phyloP scores from a whole-genome alignment of 2,113 vertebrate species.

The Platichthys stellatus region DNA sequence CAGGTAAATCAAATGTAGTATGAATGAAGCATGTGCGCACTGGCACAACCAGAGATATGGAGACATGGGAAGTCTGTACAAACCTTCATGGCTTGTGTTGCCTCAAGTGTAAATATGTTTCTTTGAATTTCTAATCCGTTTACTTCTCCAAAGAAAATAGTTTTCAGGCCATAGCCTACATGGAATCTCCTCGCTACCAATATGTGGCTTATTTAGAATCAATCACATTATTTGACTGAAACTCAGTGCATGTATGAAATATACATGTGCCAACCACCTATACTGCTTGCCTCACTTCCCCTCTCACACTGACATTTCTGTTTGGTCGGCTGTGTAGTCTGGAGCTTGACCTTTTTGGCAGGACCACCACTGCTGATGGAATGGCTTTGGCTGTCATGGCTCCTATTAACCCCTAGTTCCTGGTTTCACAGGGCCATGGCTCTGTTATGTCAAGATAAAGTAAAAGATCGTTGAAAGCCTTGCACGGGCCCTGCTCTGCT shows the following conservation, averaged over 20 bases:
- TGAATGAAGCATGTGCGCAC: too few species aligned
- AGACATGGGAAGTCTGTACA: background rate
- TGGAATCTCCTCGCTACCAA: background rate
- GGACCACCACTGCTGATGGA: slow-evolving; percentile 59
- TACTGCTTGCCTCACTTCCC: background rate
- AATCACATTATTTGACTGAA: slow-evolving; percentile 20
- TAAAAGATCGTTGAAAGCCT: slow-evolving; percentile 56
- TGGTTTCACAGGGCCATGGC: slow-evolving; percentile 50
- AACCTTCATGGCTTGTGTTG: background rate
- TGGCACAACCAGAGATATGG: background rate
- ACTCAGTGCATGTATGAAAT: slow-evolving; percentile 1
- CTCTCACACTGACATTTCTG: slow-evolving; percentile 44
- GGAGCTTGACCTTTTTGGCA: slow-evolving; percentile 58
- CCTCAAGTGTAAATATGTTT: slow-evolving; percentile 2
- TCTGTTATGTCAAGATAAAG: slow-evolving; percentile 68
- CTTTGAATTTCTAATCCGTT: background rate
- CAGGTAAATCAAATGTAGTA: too few species aligned
- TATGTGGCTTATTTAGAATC: background rate
- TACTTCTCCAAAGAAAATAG: slow-evolving; percentile 14
- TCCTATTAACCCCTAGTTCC: slow-evolving; percentile 63
- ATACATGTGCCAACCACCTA: slow-evolving; percentile 1
- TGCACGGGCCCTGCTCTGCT: slow-evolving; percentile 23
- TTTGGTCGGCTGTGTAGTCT: slow-evolving; percentile 15
- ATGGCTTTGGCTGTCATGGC: slow-evolving; percentile 61
- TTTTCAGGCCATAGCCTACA: background rate